phyloP scores from a whole-genome alignment of 2,888 invertebrate genomes.

The Cerastoderma edule region DNA sequence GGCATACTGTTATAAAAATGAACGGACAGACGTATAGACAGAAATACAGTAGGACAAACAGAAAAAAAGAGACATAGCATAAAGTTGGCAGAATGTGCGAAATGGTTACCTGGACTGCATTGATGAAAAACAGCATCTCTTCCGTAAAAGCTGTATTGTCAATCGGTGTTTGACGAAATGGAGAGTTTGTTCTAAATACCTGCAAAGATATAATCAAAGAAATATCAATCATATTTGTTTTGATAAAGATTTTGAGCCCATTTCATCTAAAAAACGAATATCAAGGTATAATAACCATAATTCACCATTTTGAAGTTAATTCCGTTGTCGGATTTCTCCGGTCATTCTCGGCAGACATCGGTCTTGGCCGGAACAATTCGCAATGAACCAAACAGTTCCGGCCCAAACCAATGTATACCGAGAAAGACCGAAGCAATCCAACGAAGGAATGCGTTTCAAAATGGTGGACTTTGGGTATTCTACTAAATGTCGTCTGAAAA shows the following conservation, averaged over 20 bases:
- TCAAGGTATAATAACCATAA: too few species aligned
- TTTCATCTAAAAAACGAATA: neutral
- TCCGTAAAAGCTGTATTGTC: conserved; percentile 23
- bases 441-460: too few species aligned
- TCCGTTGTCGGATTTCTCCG: neutral
- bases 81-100: too few species aligned
- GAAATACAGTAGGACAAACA: neutral
- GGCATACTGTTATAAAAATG: neutral
- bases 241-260: neutral
- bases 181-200: conserved; percentile 25
- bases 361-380: too few species aligned
- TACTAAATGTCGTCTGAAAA: too few species aligned
- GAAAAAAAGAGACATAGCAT: too few species aligned
- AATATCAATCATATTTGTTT: neutral
- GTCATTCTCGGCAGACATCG: too few species aligned
- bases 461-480: too few species aligned
- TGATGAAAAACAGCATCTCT: conserved; percentile 40
- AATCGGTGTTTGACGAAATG: conserved; percentile 2
- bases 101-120: conserved; percentile 38
- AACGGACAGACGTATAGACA: neutral
- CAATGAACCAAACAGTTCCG: too few species aligned
- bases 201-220: conserved; percentile 7
- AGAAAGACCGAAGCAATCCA: too few species aligned
- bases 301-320: neutral
- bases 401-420: too few species aligned